A percentile compares a stretch with the other conserved stretches of the same genome.
These are phyloP conservation scores for Pterocles orientalis DNA, from an alignment of 2,113 vertebrate species.

Conservation along the genomic window DNA sequence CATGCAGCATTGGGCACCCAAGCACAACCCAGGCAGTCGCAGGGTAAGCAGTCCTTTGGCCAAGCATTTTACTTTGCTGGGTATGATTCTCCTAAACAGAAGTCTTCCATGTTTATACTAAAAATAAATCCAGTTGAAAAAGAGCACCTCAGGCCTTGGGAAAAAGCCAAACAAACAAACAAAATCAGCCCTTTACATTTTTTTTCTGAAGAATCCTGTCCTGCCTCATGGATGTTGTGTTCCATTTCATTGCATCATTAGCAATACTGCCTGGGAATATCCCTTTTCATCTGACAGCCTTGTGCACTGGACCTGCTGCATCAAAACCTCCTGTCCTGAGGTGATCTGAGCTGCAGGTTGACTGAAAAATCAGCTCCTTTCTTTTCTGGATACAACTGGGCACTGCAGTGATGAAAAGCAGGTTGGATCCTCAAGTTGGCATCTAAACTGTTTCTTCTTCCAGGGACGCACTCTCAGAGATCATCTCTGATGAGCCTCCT, in stretches of 20 bases:
- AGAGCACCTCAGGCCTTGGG: background rate
- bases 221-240: background rate
- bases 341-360: background rate
- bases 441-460: background rate
- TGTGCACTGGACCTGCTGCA: background rate
- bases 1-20: background rate
- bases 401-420: background rate
- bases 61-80: background rate
- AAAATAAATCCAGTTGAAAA: background rate
- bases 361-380: background rate
- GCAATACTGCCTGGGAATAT: background rate
- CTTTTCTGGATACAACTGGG: background rate
- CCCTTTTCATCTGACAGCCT: background rate
- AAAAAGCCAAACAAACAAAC: background rate
- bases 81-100: background rate
- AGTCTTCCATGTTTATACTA: background rate
- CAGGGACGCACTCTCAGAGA: background rate
- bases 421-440: background rate
- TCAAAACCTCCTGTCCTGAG: background rate
- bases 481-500: background rate
- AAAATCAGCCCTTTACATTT: background rate
- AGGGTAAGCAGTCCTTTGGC: background rate
- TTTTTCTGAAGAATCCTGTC: background rate
- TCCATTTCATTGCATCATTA: background rate
- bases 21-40: background rate